A percentile compares a stretch with the other conserved stretches of the same genome.
Evolutionary conservation across 2,888 invertebrate species (phyloP).

Genomic region (Vanessa cardui): DNA sequence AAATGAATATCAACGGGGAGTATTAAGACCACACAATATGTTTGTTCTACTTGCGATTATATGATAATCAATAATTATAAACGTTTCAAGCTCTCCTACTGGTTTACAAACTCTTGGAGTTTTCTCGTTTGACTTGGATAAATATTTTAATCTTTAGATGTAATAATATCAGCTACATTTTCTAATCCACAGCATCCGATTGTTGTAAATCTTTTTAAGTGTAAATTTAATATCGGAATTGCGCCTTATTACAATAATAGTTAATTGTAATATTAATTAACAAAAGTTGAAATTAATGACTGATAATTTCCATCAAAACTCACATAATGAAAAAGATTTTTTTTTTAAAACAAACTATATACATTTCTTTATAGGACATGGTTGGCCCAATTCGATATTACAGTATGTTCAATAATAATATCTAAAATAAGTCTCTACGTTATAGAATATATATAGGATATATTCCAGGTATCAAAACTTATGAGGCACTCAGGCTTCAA

Average conservation of each 20-base stretch:
- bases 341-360: too few species aligned
- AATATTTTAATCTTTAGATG: constrained; percentile 2
- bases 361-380: too few species aligned
- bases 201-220: background rate
- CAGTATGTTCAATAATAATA: too few species aligned
- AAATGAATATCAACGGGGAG: background rate
- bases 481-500: too few species aligned
- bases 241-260: background rate
- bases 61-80: constrained; percentile 1
- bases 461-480: too few species aligned
- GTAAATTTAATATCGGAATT: background rate
- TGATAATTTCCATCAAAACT: too few species aligned
- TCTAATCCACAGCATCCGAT: background rate
- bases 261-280: background rate
- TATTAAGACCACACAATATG: constrained; percentile 1
- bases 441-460: too few species aligned
- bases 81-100: constrained; percentile 7
- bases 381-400: too few species aligned
- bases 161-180: background rate
- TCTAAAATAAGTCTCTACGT: too few species aligned
- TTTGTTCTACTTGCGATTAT: background rate
- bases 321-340: too few species aligned
- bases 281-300: too few species aligned
- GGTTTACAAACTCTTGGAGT: constrained; percentile 11
- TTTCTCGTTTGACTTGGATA: constrained; percentile 16